Evolutionary conservation across 2,797 vertebrate species (phyloP).

Genomic region (Leptoclinus maculatus): DNA sequence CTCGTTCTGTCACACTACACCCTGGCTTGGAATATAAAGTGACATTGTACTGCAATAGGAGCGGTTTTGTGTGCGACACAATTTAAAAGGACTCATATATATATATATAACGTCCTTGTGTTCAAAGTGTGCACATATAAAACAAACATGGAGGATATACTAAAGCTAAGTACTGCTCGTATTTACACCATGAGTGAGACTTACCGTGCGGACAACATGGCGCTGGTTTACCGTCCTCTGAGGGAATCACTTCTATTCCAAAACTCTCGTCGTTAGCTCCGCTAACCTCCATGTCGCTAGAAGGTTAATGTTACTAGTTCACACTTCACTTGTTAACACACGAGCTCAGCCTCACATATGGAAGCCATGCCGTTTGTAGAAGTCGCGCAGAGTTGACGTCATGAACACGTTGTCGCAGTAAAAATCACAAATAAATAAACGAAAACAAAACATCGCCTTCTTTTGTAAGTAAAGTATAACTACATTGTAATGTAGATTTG

Average conservation of each 20-base stretch:
- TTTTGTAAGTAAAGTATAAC: too few relatives aligned
- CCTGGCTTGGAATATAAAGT: too few relatives aligned
- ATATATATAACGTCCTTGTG: too few relatives aligned
- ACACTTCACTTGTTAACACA: accelerated
- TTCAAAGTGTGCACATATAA: accelerated
- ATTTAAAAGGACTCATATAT: too few relatives aligned
- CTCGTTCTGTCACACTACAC: background rate
- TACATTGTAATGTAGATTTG: too few relatives aligned
- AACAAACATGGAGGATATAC: too few relatives aligned
- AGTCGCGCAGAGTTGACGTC: constrained; percentile 62
- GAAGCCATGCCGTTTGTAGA: background rate
- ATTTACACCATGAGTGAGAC: background rate
- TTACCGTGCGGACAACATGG: constrained; percentile 83
- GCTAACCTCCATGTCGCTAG: constrained; percentile 10
- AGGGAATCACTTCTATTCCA: constrained; percentile 78
- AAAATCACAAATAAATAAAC: background rate
- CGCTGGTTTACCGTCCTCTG: constrained; percentile 42
- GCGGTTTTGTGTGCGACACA: too few relatives aligned
- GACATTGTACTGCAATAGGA: too few relatives aligned
- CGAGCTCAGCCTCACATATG: accelerated
- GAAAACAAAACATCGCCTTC: too few relatives aligned
- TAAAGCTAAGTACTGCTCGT: too few relatives aligned
- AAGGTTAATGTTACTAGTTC: accelerated
- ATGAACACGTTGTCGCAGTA: background rate
- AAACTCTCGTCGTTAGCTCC: constrained; percentile 42